Percentiles rank a stretch among this genome's conserved stretches.
phyloP scores from a whole-genome alignment of 2,797 vertebrate genomes.

The Heterohyrax brucei region DNA sequence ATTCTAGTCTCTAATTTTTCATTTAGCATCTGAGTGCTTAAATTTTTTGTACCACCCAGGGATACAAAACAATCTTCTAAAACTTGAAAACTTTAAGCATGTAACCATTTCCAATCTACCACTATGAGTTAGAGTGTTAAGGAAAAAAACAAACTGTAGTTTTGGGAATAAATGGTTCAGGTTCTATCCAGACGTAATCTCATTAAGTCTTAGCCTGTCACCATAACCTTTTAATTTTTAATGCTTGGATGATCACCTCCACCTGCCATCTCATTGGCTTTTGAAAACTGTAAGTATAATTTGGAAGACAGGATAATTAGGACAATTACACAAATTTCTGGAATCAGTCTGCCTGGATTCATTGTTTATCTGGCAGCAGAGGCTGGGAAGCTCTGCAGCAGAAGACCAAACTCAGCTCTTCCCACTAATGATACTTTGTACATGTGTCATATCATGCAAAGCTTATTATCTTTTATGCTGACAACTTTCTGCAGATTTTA shows the following conservation, averaged over 20 bases:
- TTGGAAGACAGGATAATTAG: background rate
- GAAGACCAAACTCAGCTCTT: background rate
- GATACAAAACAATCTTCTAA: slow-evolving; percentile 7
- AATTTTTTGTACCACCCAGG: background rate
- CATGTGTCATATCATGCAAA: background rate
- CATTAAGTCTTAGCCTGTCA: background rate
- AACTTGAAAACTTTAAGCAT: background rate
- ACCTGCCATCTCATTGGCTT: background rate
- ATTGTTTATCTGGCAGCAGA: background rate
- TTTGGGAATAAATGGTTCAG: background rate
- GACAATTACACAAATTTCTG: background rate
- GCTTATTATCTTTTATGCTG: background rate
- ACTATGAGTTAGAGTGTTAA: background rate
- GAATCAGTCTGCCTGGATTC: background rate
- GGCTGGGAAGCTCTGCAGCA: background rate
- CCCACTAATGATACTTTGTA: background rate
- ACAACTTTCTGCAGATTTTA: background rate
- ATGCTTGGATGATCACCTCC: background rate
- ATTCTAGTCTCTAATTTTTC: background rate
- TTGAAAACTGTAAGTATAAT: slow-evolving; percentile 11
- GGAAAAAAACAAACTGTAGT: background rate
- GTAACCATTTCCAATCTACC: background rate
- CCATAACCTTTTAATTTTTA: slow-evolving; percentile 13
- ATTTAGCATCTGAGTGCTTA: background rate
- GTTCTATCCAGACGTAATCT: background rate